Percentiles rank a stretch among this genome's conserved stretches.
These are phyloP conservation scores for Eufriesea mexicana DNA, from an alignment of 1,140 invertebrate genomes.

Conservation along the genomic window DNA sequence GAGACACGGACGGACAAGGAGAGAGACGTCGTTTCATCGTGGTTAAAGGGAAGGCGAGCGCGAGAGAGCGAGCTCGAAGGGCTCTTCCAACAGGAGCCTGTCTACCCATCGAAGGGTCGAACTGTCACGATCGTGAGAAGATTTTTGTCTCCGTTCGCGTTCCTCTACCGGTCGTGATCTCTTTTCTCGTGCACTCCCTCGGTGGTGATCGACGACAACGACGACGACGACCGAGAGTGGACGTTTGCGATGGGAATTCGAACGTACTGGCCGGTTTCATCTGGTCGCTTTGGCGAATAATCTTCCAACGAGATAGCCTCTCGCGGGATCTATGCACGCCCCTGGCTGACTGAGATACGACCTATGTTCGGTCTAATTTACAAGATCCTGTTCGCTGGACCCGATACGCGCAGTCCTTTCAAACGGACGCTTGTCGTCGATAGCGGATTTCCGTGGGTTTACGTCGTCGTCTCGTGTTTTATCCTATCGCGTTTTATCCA, in stretches of 20 bases:
- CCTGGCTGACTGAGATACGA: conserved; percentile 1
- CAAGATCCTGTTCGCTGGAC: not conserved
- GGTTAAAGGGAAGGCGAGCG: conserved; percentile 25
- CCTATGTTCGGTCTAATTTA: conserved; percentile 3
- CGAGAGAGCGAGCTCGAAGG: conserved; percentile 9
- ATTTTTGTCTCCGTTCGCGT: conserved; percentile 51
- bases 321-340: not conserved
- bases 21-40: conserved; percentile 39
- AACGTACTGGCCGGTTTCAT: not conserved
- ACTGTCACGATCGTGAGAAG: conserved; percentile 47
- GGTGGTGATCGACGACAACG: conserved; percentile 18
- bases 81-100: conserved; percentile 36
- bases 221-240: not conserved
- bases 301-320: conserved; percentile 8
- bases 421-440: not conserved
- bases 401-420: not conserved
- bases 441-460: not conserved
- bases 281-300: conserved; percentile 31
- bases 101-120: conserved; percentile 41
- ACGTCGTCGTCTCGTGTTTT: not conserved
- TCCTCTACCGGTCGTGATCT: conserved; percentile 34
- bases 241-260: conserved; percentile 2
- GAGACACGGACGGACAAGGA: conserved; percentile 55
- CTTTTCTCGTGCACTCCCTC: conserved; percentile 18
- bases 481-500: not conserved